Base-by-base conservation (phyloP, 2,113 vertebrate genomes). In the Forbesichthys papilliferus region DNA sequence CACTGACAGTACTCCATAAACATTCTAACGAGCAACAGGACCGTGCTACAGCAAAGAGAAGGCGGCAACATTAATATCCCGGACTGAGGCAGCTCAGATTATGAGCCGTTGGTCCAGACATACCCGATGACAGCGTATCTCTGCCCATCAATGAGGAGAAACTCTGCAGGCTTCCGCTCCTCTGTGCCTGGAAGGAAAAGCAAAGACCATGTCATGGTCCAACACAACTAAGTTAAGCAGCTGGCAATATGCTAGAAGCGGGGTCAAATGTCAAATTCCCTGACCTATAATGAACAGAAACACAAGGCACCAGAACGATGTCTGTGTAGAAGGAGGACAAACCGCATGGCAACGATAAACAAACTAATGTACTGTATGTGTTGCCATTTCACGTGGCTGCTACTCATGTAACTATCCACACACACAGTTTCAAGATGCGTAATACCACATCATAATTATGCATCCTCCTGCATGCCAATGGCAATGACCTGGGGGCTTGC, bases 1-100 rank as follows among this genome's bases (percentile, higher is more conserved):
- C 97, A 99, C 88, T 98, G 97, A 88, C 98, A 99, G 84, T 99
- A 99, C 83, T 99, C 98, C 78, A 99, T 93, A 82, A 99, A 95
- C 83, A 99, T 99, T 88, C 95, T 93, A 88, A 99, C 98, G 83
- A 99, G 93, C 80, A 99, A 91, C 91, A 99, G 91, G 52, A 99
- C 96, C 14, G 98, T 99, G 86, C 98, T 99, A 84, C 5, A 20
- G 9, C 9, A 11, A 52, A n/a, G 51, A 58, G 18, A 48, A 61
- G 10, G 13, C 48, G 11, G 34, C 48, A 52, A 52, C 9, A 14
- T 52, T 14, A 52, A 52, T 0, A 8, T 52, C 11, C 13, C 5
- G 13, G 9, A 52, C 49, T 3, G 10, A 34, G 13, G 7, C 4
- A 11, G 54, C 6, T 11, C 9, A 1, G 49, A 11, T 12, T 11